These are phyloP conservation scores for Syrmaticus mikado DNA, from an alignment of 2,113 vertebrate species.

Conservation along the genomic window DNA sequence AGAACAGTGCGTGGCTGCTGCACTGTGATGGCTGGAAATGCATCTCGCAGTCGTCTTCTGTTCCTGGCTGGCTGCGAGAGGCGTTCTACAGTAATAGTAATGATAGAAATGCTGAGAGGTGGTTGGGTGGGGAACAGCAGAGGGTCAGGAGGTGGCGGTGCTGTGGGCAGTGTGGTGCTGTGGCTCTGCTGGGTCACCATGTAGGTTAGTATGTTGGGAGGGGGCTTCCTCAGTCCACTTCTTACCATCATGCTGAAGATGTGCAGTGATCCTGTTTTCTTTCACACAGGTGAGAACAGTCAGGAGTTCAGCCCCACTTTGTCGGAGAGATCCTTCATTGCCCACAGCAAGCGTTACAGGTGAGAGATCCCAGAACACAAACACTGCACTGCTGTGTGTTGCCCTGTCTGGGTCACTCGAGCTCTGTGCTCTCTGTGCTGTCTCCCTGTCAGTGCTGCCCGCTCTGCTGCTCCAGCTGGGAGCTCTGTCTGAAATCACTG, in stretches of 20 bases:
- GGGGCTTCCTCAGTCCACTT: neutral
- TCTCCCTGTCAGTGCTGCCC: neutral
- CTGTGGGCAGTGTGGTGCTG: too few species aligned
- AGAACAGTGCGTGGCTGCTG: neutral
- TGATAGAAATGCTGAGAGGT: neutral
- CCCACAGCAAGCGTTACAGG: slow-evolving; percentile 82
- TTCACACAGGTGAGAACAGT: slow-evolving; percentile 88
- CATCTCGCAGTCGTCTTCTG: neutral
- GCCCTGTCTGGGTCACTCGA: neutral
- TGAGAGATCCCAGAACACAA: slow-evolving; percentile 34
- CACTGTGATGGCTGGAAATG: neutral
- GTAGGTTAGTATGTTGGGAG: neutral
- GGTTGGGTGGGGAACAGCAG: neutral
- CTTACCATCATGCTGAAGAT: neutral
- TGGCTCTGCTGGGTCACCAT: neutral
- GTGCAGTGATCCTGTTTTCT: neutral
- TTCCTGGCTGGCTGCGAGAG: neutral
- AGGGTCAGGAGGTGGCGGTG: neutral
- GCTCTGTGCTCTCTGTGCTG: neutral
- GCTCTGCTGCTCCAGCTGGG: neutral
- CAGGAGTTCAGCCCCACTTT: slow-evolving; percentile 95
- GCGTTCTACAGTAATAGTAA: neutral
- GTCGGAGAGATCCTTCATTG: slow-evolving; percentile 79
- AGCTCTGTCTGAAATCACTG: neutral
- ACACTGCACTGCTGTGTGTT: neutral